These are phyloP conservation scores for Psittacula cyanocephala DNA, from an alignment of 2,113 vertebrate genomes.

Conservation along the genomic window DNA sequence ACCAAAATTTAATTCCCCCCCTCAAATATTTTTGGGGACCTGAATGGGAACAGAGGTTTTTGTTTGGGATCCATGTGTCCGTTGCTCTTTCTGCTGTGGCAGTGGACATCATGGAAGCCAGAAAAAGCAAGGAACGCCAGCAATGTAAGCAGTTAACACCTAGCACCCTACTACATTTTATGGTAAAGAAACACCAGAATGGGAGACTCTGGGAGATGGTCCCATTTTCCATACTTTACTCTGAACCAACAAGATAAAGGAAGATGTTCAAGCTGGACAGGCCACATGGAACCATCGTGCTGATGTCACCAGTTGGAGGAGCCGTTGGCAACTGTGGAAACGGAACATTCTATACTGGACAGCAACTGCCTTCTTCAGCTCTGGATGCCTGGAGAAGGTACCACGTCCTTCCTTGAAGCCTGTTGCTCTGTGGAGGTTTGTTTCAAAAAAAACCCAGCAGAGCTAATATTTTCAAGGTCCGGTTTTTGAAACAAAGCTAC, in stretches of 20 bases:
- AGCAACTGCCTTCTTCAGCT: slow-evolving; percentile 63
- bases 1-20: background rate
- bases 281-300: slow-evolving; percentile 46
- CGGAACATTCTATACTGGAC: slow-evolving; percentile 59
- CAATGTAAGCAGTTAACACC: background rate
- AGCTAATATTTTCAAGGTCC: slow-evolving; percentile 40
- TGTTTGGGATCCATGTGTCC: too few species aligned
- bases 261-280: background rate
- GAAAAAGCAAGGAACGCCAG: background rate
- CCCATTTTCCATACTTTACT: background rate
- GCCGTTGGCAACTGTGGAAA: slow-evolving; percentile 57
- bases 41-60: background rate
- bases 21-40: background rate
- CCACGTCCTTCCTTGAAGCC: slow-evolving; percentile 26
- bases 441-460: slow-evolving; percentile 46
- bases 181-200: background rate
- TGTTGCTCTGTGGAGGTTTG: slow-evolving; percentile 26
- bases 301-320: slow-evolving; percentile 63
- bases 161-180: background rate
- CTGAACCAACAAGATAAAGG: background rate
- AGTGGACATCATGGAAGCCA: background rate
- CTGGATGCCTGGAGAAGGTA: slow-evolving; percentile 71
- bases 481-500: background rate
- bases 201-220: background rate
- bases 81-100: background rate